phyloP scores from a whole-genome alignment of 2,113 vertebrate genomes.

The Gracilinanus agilis region DNA sequence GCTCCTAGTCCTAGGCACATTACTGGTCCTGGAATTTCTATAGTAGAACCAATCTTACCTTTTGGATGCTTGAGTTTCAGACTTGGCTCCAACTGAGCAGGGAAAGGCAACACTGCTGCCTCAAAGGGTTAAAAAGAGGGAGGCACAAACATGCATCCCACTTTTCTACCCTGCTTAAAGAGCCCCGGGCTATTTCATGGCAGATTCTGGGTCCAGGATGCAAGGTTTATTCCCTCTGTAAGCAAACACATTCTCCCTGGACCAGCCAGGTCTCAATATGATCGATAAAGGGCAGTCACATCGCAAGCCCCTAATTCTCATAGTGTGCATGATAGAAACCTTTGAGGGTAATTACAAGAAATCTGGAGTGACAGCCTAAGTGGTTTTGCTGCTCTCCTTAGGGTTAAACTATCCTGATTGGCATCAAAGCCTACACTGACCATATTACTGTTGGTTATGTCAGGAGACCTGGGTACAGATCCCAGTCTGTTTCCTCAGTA shows the following conservation, averaged over 20 bases:
- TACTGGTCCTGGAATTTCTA: neutral
- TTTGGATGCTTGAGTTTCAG: neutral
- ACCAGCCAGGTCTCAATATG: slow-evolving; percentile 53
- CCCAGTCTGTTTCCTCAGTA: neutral
- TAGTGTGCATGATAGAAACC: slow-evolving; percentile 64
- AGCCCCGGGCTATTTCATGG: neutral
- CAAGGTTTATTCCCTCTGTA: slow-evolving; percentile 45
- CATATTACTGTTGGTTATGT: neutral
- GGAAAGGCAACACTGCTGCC: neutral
- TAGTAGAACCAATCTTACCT: neutral
- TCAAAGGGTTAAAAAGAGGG: neutral
- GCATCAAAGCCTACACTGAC: neutral
- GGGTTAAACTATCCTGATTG: neutral
- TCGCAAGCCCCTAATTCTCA: slow-evolving; percentile 67
- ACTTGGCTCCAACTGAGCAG: neutral
- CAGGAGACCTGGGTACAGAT: neutral
- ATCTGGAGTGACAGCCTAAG: slow-evolving; percentile 31
- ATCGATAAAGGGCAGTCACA: slow-evolving; percentile 71
- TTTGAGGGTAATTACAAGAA: slow-evolving; percentile 65
- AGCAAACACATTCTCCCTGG: slow-evolving; percentile 18
- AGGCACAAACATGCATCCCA: neutral
- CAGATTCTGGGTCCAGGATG: slow-evolving; percentile 22
- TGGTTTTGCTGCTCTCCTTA: neutral
- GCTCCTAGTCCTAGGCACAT: neutral
- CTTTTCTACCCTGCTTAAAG: neutral